Conservation (phyloP, 1,140 invertebrate genomes). For the Lepidurus arcticus region DNA sequence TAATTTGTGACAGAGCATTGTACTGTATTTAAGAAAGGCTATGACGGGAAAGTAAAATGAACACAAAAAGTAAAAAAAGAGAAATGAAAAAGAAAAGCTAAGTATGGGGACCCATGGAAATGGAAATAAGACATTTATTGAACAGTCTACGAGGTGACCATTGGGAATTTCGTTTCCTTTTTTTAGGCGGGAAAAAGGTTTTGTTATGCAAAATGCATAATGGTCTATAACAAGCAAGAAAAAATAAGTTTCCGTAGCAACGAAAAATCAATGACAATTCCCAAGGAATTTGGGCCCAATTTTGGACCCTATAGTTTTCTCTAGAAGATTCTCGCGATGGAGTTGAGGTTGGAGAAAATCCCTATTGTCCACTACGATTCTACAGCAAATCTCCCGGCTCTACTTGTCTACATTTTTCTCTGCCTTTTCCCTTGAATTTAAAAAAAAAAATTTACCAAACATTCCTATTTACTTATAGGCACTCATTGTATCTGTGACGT, state of each 20-base stretch:
- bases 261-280: neutral
- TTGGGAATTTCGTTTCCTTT: neutral
- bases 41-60: neutral
- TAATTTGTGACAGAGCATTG: neutral
- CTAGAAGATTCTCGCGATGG: too few species aligned
- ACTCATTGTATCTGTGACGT: too few species aligned
- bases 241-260: neutral
- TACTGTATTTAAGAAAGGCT: neutral
- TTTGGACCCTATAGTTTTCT: neutral
- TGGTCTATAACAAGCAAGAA: neutral
- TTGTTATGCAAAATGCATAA: neutral
- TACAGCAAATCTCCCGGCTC: too few species aligned
- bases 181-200: neutral
- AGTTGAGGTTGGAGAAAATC: too few species aligned
- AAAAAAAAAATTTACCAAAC: too few species aligned
- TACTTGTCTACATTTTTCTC: too few species aligned
- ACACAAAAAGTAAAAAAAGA: neutral
- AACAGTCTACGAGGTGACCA: neutral
- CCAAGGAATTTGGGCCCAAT: neutral
- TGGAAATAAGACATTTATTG: slow-evolving; percentile 22
- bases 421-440: too few species aligned
- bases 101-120: neutral
- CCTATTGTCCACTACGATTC: too few species aligned
- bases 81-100: neutral
- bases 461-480: too few species aligned